These are phyloP conservation scores for Phlogophora meticulosa DNA, from an alignment of 2,888 invertebrate species.

Conservation along the genomic window DNA sequence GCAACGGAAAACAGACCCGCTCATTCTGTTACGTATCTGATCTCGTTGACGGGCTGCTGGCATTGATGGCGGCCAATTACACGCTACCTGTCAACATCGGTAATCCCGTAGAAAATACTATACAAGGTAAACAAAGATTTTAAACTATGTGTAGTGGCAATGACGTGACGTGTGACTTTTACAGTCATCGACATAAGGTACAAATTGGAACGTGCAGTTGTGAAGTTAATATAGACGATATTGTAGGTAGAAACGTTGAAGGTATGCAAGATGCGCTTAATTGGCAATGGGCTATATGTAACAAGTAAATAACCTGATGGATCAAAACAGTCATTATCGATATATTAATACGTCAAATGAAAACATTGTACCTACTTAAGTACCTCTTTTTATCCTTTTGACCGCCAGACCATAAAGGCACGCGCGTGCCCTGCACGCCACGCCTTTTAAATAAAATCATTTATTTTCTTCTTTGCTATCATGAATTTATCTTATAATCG, in stretches of 20 bases:
- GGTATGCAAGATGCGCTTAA: no score
- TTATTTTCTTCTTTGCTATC: no score
- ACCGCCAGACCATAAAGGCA: no score
- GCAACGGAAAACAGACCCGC: slow-evolving; percentile 97
- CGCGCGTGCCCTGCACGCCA: no score
- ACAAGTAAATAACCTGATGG: no score
- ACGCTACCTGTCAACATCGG: slow-evolving; percentile 98
- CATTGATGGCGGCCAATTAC: slow-evolving; percentile 98
- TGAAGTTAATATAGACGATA: not conserved
- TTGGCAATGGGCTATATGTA: no score
- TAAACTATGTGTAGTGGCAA: not conserved
- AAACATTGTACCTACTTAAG: no score
- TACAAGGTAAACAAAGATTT: slow-evolving; percentile 92
- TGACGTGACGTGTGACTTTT: not conserved
- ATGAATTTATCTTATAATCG: no score
- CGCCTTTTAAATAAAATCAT: no score
- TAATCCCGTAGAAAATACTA: slow-evolving; percentile 99
- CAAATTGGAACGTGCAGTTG: not conserved
- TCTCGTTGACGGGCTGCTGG: slow-evolving; percentile 97
- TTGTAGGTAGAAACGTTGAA: not conserved
- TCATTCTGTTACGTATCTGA: slow-evolving; percentile 99
- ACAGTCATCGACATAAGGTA: not conserved
- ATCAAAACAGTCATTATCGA: no score
- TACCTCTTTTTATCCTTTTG: no score
- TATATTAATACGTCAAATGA: no score